phyloP scores from a whole-genome alignment of 1,140 invertebrate genomes.

The Dreissena polymorpha region DNA sequence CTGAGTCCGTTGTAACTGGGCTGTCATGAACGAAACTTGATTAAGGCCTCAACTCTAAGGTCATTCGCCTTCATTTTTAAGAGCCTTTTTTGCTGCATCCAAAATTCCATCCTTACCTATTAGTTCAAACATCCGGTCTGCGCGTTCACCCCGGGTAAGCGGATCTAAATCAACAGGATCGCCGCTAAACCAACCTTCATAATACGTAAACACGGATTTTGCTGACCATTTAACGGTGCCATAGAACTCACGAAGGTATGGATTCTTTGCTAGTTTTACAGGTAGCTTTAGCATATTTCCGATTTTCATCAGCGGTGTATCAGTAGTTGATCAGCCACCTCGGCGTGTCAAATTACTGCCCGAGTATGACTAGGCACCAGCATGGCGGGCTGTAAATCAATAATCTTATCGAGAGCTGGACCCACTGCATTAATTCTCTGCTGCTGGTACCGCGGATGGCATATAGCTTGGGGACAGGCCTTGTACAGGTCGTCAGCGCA shows the following conservation, averaged over 20 bases:
- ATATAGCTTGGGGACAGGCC: constrained; percentile 74
- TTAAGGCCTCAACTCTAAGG: constrained; percentile 62
- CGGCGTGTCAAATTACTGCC: constrained; percentile 61
- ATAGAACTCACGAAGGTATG: constrained; percentile 68
- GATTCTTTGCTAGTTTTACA: constrained; percentile 55
- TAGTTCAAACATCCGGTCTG: constrained; percentile 61
- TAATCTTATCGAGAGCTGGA: constrained; percentile 66
- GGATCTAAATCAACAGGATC: constrained; percentile 68
- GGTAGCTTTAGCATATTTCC: constrained; percentile 62
- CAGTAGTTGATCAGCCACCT: constrained; percentile 67
- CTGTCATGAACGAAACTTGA: constrained; percentile 60
- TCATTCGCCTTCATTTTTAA: constrained; percentile 63
- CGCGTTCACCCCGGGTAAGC: constrained; percentile 61
- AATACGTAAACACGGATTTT: constrained; percentile 66
- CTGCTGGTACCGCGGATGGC: constrained; percentile 71
- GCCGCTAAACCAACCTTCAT: constrained; percentile 74
- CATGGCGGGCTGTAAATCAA: constrained; percentile 61
- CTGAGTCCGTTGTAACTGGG: constrained; percentile 69
- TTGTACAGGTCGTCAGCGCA: constrained; percentile 71
- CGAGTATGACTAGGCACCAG: constrained; percentile 72
- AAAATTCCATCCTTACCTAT: constrained; percentile 61
- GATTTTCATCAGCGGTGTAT: constrained; percentile 65
- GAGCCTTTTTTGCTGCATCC: constrained; percentile 59
- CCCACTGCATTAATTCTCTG: constrained; percentile 66
- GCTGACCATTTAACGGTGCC: constrained; percentile 72